phyloP scores from a whole-genome alignment of 2,113 vertebrate genomes.

The Marmota monax region DNA sequence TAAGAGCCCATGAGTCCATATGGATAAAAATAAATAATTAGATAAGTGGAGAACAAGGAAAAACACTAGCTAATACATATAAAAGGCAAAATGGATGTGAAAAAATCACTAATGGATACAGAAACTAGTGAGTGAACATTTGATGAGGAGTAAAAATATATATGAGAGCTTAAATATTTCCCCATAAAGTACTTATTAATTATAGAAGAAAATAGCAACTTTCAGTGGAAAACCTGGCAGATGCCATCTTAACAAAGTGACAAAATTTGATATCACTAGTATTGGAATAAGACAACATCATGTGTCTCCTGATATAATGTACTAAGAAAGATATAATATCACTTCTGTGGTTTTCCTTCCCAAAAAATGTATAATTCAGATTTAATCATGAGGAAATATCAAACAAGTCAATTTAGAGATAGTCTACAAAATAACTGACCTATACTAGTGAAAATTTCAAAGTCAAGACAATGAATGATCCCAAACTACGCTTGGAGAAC shows the following conservation, averaged over 20 bases:
- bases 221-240: not conserved
- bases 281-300: not conserved
- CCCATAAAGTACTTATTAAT: not conserved
- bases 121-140: not conserved
- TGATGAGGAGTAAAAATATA: not conserved
- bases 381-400: not conserved
- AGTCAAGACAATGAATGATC: not conserved
- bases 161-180: not conserved
- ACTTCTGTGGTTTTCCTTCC: not conserved
- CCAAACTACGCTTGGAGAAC: not conserved
- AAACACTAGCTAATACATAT: not conserved
- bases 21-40: not conserved
- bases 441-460: not conserved
- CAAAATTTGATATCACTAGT: not conserved
- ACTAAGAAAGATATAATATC: too few species aligned
- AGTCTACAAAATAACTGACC: not conserved
- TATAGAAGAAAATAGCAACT: not conserved
- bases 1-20: too few species aligned
- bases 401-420: not conserved
- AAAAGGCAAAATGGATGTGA: not conserved
- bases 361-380: not conserved
- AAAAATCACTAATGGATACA: not conserved
- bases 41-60: not conserved
- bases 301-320: too few species aligned
- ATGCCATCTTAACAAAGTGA: not conserved